These are phyloP conservation scores for Yponomeuta sedellus DNA, from an alignment of 2,888 invertebrate species.

Conservation along the genomic window DNA sequence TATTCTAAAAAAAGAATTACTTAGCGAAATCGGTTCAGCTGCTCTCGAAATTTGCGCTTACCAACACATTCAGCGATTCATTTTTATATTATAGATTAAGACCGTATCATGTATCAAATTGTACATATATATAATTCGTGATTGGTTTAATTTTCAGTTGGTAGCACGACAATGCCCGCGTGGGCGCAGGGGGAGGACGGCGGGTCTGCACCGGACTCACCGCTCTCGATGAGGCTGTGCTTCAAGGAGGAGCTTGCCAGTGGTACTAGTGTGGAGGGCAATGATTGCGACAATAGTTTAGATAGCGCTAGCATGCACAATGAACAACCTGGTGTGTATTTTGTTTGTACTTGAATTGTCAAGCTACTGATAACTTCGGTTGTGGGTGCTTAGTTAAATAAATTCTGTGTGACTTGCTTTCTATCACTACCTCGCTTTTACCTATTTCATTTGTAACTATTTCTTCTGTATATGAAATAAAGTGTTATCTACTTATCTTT, in stretches of 20 bases:
- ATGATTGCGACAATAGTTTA: constrained; percentile 29
- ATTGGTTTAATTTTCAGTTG: background rate
- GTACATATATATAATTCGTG: background rate
- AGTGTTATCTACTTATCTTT: too few relatives aligned
- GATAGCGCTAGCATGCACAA: constrained; percentile 45
- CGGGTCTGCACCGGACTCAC: constrained; percentile 42
- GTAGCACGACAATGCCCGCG: constrained; percentile 44
- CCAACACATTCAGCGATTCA: too few relatives aligned
- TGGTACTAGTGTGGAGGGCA: background rate
- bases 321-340: constrained; percentile 42
- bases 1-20: too few relatives aligned
- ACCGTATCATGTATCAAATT: too few relatives aligned
- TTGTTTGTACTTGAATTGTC: background rate
- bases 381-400: too few relatives aligned
- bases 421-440: too few relatives aligned
- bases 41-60: too few relatives aligned
- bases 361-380: background rate
- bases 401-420: too few relatives aligned
- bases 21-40: too few relatives aligned
- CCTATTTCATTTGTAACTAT: too few relatives aligned
- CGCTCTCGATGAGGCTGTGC: constrained; percentile 19
- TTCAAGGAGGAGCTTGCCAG: constrained; percentile 1
- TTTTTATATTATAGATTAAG: too few relatives aligned
- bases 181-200: constrained; percentile 52
- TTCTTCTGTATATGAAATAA: too few relatives aligned